phyloP scores from a whole-genome alignment of 2,797 vertebrate genomes.

The Harpagifer antarcticus region DNA sequence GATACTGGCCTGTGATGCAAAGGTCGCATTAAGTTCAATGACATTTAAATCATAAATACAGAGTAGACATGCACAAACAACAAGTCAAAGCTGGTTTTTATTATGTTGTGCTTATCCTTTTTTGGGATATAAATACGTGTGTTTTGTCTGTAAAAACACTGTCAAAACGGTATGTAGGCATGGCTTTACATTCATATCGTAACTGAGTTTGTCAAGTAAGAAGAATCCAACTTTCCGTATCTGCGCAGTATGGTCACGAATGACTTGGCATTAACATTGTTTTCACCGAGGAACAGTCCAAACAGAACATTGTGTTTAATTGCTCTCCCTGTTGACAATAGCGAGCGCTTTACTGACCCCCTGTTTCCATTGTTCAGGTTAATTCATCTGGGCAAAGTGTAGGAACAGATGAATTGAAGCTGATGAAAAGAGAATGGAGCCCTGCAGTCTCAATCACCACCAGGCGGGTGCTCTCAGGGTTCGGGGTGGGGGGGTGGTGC shows the following conservation, averaged over 20 bases:
- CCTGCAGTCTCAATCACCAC: slow-evolving; percentile 77
- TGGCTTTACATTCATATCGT: not conserved
- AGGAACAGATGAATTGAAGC: slow-evolving; percentile 77
- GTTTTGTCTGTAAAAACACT: not conserved
- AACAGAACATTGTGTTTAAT: slow-evolving; percentile 72
- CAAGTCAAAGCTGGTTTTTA: not conserved
- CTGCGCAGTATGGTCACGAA: slow-evolving; percentile 7
- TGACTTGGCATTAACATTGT: slow-evolving; percentile 50
- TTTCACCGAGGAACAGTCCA: slow-evolving; percentile 54
- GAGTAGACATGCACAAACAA: slow-evolving; percentile 13
- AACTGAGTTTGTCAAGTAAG: not conserved
- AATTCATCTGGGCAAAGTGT: slow-evolving; percentile 78
- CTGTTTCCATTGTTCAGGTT: slow-evolving; percentile 77
- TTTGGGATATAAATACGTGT: not conserved
- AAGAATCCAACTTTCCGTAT: slow-evolving; percentile 2
- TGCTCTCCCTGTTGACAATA: slow-evolving; percentile 65
- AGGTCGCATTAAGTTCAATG: slow-evolving; percentile 54
- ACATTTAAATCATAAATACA: slow-evolving; percentile 42
- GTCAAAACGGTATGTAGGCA: not conserved
- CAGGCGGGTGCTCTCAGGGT: slow-evolving; percentile 71
- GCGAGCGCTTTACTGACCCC: slow-evolving; percentile 67
- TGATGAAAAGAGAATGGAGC: slow-evolving; percentile 82
- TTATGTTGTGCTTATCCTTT: slow-evolving; percentile 3
- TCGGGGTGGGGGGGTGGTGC: slow-evolving; percentile 50
- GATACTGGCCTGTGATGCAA: slow-evolving; percentile 45